Evolutionary conservation across 2,797 vertebrate species (phyloP), one percentile per base, ranked within the genome.

Genomic region (Molossus alvarezi): DNA sequence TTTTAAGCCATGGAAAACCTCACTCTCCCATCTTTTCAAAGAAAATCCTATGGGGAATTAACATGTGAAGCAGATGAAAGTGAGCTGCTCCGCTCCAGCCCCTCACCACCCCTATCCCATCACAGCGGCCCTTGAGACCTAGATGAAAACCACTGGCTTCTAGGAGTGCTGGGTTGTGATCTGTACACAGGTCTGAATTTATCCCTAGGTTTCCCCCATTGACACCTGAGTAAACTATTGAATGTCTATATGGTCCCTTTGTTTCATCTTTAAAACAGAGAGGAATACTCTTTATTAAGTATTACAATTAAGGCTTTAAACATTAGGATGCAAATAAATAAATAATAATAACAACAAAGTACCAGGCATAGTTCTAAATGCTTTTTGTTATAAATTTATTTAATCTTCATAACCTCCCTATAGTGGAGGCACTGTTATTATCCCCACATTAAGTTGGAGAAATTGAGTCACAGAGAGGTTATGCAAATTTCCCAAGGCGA

Each of bases 211-310:
- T 41, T 85, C 62, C 33, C 73, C 53, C 45, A 37, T 77, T 95
- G 90, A 60, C n/a, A 88, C 81, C 62, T 79, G 84, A 93, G 85
- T 65, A 93, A 95, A 88, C 60, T 62, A 10, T 69, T 79, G 88
- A 88, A 37, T 45, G 62, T 77, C 80, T 82, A 15, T 55, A 9
- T 41, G 6, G 10, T 84, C 57, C 60, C 55, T 95, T 90, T 84
- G 33, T 84, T 91, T 95, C 72, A 64, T 91, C 75, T 95, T 41
- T 85, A 81, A 96, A 95, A 88, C 29, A 77, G 64, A 93, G 10
- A 77, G 8, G 25, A 86, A 48, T 60, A 23, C 3, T 82, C 33
- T 73, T 88, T 60, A 58, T 17, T 58, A 64, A 67, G 72, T 69
- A 53, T 71, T 88, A 79, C 8, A 69, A 41, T 48, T 87, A 67